Conservation (phyloP, 2,888 invertebrate genomes). For the Oxycera nigricornis region DNA sequence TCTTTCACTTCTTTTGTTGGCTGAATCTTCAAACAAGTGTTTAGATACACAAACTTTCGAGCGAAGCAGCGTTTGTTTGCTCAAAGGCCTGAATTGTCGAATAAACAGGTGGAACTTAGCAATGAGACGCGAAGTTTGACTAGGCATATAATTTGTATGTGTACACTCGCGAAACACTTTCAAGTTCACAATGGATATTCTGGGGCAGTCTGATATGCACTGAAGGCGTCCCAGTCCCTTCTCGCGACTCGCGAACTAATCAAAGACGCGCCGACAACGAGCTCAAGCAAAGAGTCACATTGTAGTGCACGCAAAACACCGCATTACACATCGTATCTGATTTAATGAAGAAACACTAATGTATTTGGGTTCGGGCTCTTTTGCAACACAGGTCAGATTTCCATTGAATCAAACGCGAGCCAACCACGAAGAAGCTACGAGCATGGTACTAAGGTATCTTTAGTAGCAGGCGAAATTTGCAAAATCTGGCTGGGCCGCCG, state of each 20-base stretch:
- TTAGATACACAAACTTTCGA: not conserved
- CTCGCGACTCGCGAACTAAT: not conserved
- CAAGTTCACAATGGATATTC: not conserved
- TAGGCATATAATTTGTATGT: not conserved
- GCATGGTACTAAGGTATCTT: too few species aligned
- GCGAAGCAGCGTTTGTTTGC: conserved; percentile 1
- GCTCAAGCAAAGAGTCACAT: conserved; percentile 25
- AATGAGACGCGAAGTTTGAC: conserved; percentile 21
- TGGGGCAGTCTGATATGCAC: conserved; percentile 1
- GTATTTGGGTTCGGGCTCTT: not conserved
- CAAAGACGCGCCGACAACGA: not conserved
- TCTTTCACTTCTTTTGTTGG: conserved; percentile 15
- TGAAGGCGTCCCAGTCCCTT: not conserved
- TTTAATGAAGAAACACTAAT: too few species aligned
- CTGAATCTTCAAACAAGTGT: not conserved
- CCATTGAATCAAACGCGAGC: not conserved
- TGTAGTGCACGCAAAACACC: conserved; percentile 3
- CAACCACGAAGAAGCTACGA: not conserved
- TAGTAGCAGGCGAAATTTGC: too few species aligned
- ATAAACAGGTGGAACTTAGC: conserved; percentile 21
- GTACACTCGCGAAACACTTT: not conserved
- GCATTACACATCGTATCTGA: conserved; percentile 26
- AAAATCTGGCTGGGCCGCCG: not conserved
- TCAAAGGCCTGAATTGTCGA: not conserved
- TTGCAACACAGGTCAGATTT: not conserved